Conservation (phyloP, 2,113 vertebrate species). For the Leptobrachium ailaonicum region DNA sequence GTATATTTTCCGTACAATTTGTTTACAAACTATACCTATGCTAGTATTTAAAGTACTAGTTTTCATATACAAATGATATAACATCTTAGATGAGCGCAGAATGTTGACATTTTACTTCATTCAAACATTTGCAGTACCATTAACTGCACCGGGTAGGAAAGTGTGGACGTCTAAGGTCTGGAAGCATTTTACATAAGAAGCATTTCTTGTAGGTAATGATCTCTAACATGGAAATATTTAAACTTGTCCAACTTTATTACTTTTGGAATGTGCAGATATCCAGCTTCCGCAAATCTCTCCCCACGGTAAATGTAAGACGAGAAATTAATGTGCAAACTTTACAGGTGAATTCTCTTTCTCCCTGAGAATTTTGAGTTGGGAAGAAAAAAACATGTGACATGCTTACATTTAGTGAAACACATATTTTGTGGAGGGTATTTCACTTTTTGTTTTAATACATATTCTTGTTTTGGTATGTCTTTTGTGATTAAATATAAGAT, state of each 20-base stretch:
- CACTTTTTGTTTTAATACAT: too few species aligned
- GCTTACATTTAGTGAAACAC: too few species aligned
- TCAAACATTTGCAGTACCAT: neutral
- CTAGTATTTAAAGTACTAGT: neutral
- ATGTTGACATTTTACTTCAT: neutral
- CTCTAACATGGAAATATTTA: constrained; percentile 26
- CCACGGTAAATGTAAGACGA: neutral
- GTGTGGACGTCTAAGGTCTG: neutral
- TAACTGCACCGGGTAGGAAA: neutral
- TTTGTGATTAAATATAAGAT: too few species aligned
- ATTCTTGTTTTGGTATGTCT: too few species aligned
- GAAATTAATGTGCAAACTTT: neutral
- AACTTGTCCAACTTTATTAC: constrained; percentile 29
- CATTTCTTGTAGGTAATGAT: constrained; percentile 35
- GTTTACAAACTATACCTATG: neutral
- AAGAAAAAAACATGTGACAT: too few species aligned
- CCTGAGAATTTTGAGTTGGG: neutral
- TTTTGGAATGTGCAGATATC: neutral
- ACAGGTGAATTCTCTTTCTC: constrained; percentile 14
- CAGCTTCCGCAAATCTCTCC: constrained; percentile 15
- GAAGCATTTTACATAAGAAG: constrained; percentile 17
- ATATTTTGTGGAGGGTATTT: too few species aligned
- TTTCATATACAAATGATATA: neutral
- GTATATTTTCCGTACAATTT: neutral
- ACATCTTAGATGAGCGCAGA: neutral